Base-by-base conservation (phyloP, 2,797 vertebrate genomes). In the Galaxias olidus region DNA sequence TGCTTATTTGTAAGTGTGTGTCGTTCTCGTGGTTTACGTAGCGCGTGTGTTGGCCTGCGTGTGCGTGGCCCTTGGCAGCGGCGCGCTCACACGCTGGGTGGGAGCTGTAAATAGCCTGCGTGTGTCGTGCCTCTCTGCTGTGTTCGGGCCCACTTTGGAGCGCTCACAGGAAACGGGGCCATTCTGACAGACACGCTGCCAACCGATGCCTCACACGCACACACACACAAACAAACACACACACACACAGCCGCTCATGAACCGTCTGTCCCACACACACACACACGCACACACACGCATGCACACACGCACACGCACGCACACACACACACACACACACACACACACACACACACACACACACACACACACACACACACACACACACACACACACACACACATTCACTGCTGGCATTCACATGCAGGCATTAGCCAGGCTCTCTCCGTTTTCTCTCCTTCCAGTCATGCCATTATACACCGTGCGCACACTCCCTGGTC, bases 91-190 rank as follows among this genome's bases (percentile, higher is more conserved):
- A 84, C 89, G 88, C 88, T 86, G 88, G 83, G 84, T 77, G 81
- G 72, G 80, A 81, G 88, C 89, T 91, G 90, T 90, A 91, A 91
- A 92, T 92, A 92, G 90, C 86, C 76, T 14, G 82, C 85, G 86
- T 89, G 84, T 85, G 87, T 87, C 69, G 90, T 88, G 86, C 83
- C 84, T 89, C 88, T 91, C 90, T 86, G 87, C 91, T 91, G 90
- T 81, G 89, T 88, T 88, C 87, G 88, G 89, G 87, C 90, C 90
- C 91, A 90, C 91, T 92, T 92, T 92, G 85, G 87, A 87, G 88
- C 88, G 89, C 86, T 87, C 84, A 87, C 89, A 91, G 90, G 88
- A 92, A 92, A 92, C 84, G 90, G 88, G 90, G 90, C 88, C 90
- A 90, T 89, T 91, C 85, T 87, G 87, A 87, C 85, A 87, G 82